A percentile compares a stretch with the other conserved stretches of the same genome.
These are phyloP conservation scores for Platygyra sinensis DNA, from an alignment of 64 coral and sea anemone genomes.

Conservation along the genomic window DNA sequence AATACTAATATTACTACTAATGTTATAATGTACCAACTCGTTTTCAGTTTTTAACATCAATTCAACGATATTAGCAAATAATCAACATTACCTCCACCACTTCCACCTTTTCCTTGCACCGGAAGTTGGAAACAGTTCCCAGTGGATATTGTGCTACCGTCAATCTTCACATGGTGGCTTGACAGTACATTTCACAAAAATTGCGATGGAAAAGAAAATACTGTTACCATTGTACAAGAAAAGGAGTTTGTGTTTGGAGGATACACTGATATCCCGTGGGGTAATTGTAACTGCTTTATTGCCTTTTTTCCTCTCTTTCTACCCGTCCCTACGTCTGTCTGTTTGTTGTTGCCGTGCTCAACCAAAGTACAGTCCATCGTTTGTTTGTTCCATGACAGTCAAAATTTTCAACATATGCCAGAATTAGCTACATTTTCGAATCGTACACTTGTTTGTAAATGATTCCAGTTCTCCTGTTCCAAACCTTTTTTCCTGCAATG, in stretches of 20 bases:
- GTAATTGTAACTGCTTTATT: background rate
- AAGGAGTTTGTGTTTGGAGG: background rate
- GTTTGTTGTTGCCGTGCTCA: no score
- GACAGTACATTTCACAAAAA: background rate
- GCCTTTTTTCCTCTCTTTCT: no score
- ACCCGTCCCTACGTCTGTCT: no score
- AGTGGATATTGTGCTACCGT: background rate
- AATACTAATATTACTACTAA: background rate
- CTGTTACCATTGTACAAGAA: background rate
- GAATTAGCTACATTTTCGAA: no score
- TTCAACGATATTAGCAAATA: background rate
- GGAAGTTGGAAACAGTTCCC: background rate
- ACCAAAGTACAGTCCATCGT: no score
- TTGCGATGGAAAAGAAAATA: background rate
- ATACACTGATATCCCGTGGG: background rate
- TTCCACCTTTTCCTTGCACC: background rate
- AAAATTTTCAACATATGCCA: no score
- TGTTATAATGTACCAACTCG: no score
- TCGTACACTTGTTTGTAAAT: no score
- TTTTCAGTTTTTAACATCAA: background rate
- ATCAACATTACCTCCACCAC: background rate
- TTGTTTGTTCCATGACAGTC: no score
- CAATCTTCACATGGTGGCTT: background rate
- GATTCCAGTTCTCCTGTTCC: no score
- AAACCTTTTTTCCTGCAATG: no score